These are phyloP conservation scores for Lasioglossum zephyrum DNA, from an alignment of 2,888 invertebrate species.

Conservation along the genomic window DNA sequence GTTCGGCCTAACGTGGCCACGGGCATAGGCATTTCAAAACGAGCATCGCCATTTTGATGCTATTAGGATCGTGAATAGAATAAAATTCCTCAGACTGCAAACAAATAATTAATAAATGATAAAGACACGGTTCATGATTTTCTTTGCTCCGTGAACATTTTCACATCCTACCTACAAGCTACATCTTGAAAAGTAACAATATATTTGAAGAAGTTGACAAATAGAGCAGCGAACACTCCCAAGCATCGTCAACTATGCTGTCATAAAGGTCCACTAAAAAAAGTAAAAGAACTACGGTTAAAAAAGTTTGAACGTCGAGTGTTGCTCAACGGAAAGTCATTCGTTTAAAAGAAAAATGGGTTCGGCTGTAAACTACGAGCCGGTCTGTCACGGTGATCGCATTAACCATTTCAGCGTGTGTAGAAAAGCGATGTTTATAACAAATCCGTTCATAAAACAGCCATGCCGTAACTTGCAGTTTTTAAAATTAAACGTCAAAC, in stretches of 20 bases:
- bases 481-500: conserved; percentile 18
- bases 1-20: neutral
- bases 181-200: neutral
- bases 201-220: neutral
- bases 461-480: conserved; percentile 5
- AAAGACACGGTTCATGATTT: neutral
- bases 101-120: neutral
- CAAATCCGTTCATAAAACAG: neutral
- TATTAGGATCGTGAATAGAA: neutral
- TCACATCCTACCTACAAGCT: neutral
- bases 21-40: neutral
- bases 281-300: neutral
- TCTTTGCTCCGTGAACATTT: neutral
- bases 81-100: neutral
- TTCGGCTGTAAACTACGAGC: neutral
- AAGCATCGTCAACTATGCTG: neutral
- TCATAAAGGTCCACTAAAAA: neutral
- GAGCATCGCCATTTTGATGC: neutral
- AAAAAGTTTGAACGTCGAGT: neutral
- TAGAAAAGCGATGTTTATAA: neutral
- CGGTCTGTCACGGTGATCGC: neutral
- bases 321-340: neutral
- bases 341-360: neutral
- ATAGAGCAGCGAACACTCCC: neutral
- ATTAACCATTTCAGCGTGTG: neutral